Evolutionary conservation across 2,888 invertebrate species (phyloP).

Genomic region (Melinaea menophilus): DNA sequence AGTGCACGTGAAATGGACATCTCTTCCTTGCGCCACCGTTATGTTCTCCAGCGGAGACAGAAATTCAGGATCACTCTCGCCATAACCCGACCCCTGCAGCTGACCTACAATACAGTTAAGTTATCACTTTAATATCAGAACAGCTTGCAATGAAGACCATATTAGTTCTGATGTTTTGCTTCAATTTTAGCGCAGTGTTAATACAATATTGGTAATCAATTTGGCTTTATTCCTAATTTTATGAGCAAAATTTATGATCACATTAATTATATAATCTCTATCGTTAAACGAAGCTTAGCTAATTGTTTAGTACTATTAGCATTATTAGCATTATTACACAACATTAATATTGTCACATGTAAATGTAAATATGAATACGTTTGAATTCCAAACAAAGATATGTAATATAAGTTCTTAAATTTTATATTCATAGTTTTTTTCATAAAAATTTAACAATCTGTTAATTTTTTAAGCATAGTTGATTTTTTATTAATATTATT

Average conservation of each 20-base stretch:
- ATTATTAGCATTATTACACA: no score
- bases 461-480: not conserved
- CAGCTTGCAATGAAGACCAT: conserved; percentile 34
- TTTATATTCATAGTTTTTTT: conserved; percentile 3
- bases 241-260: conserved; percentile 6
- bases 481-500: not conserved
- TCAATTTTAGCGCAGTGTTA: conserved; percentile 11
- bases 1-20: conserved; percentile 92
- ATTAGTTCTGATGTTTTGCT: conserved; percentile 25
- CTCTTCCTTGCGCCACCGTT: conserved; percentile 91
- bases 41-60: conserved; percentile 89
- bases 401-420: no score
- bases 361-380: no score
- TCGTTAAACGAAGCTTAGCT: not conserved
- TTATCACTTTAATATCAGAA: conserved; percentile 38
- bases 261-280: conserved; percentile 5
- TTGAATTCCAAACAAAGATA: no score
- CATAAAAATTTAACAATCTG: no score
- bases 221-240: conserved; percentile 21
- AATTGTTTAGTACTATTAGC: conserved; percentile 2
- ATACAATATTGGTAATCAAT: conserved; percentile 21
- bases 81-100: conserved; percentile 54
- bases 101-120: conserved; percentile 36
- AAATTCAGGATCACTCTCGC: conserved; percentile 83
- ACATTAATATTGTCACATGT: no score